These are phyloP conservation scores for Danio kyathit DNA, from an alignment of 2,797 vertebrate genomes.

Conservation along the genomic window DNA sequence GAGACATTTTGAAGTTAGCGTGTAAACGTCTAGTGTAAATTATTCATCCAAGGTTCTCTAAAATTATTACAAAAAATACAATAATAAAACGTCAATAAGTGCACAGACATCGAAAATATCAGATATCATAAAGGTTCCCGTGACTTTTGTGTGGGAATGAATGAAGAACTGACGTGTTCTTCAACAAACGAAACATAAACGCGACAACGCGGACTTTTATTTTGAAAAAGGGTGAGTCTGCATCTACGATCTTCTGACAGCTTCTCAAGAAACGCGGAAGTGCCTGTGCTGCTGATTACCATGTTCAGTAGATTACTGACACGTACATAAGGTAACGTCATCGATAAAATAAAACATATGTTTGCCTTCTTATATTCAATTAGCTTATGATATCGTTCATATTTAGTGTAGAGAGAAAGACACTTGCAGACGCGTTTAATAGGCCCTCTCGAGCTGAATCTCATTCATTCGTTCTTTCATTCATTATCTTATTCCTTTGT, in stretches of 20 bases:
- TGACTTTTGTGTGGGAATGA: too few species aligned
- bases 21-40: too few species aligned
- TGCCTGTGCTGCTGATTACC: background rate
- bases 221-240: background rate
- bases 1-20: too few species aligned
- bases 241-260: background rate
- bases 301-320: conserved; percentile 23
- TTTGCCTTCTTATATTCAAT: background rate
- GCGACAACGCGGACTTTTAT: conserved; percentile 11
- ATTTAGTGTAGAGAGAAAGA: background rate
- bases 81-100: too few species aligned
- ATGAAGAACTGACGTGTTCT: background rate
- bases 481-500: background rate
- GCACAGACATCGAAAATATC: too few species aligned
- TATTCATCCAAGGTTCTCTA: too few species aligned
- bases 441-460: background rate
- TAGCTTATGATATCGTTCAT: background rate
- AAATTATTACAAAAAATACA: too few species aligned
- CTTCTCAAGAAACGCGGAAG: conserved; percentile 34
- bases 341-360: background rate
- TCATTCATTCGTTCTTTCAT: background rate
- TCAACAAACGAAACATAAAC: too few species aligned
- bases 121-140: too few species aligned
- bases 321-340: conserved; percentile 31
- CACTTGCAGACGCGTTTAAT: background rate